Conservation (phyloP, 2,113 vertebrate genomes). For the Pogona vitticeps region DNA sequence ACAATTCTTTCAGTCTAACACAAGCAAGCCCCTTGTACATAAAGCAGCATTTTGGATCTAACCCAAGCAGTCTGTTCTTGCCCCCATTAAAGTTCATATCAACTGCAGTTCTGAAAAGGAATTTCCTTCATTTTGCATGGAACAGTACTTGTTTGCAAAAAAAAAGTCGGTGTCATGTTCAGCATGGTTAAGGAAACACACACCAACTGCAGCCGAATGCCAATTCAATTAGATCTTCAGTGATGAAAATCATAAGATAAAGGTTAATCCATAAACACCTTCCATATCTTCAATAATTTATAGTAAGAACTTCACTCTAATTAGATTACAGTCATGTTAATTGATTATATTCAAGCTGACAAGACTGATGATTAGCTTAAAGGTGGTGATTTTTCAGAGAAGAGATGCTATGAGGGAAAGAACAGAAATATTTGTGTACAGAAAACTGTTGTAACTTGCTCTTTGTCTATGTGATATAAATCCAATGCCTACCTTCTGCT, state of each 20-base stretch:
- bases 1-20: background rate
- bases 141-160: background rate
- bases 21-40: background rate
- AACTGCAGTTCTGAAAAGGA: background rate
- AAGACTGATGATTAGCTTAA: background rate
- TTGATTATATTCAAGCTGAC: background rate
- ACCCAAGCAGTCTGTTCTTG: background rate
- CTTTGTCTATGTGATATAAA: background rate
- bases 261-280: background rate
- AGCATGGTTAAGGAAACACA: background rate
- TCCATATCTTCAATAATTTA: background rate
- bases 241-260: background rate
- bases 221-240: background rate
- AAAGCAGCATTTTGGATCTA: background rate
- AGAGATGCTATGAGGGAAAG: background rate
- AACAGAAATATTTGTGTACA: background rate
- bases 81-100: background rate
- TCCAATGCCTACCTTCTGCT: conserved; percentile 82
- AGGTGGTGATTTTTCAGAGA: background rate
- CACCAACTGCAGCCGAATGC: background rate
- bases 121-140: background rate
- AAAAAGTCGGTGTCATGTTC: background rate
- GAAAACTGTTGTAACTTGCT: background rate
- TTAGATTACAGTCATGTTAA: background rate
- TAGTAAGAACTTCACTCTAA: background rate